These are phyloP conservation scores for Diarsia mendica DNA, from an alignment of 2,888 invertebrate genomes.

Conservation along the genomic window DNA sequence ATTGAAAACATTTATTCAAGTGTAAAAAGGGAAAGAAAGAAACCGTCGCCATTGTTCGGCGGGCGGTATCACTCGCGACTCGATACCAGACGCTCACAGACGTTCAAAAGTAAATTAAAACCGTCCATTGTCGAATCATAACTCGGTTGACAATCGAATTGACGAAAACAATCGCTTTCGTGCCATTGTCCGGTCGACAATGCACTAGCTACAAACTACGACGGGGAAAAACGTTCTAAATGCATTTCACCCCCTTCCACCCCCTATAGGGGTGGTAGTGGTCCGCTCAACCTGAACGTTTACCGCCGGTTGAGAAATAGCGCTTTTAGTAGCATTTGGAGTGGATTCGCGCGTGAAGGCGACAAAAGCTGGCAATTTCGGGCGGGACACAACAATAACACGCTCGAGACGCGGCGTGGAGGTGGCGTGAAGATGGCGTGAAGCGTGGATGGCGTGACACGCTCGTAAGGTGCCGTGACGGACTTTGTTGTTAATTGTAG, in stretches of 20 bases:
- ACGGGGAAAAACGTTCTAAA: constrained; percentile 66
- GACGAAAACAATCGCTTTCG: constrained; percentile 66
- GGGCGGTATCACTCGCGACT: constrained; percentile 50
- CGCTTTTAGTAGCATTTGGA: constrained; percentile 68
- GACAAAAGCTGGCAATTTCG: constrained; percentile 73
- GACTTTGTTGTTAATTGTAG: constrained; percentile 47
- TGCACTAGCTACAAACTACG: constrained; percentile 65
- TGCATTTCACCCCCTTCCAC: constrained; percentile 61
- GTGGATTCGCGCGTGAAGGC: constrained; percentile 68
- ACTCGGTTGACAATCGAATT: constrained; percentile 68
- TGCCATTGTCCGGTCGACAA: constrained; percentile 66
- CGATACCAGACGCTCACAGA: constrained; percentile 52
- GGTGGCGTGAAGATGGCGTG: constrained; percentile 34
- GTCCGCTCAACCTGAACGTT: constrained; percentile 67
- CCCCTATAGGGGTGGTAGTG: constrained; percentile 44
- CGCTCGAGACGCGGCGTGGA: constrained; percentile 33
- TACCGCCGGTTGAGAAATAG: constrained; percentile 71
- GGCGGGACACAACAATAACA: constrained; percentile 66
- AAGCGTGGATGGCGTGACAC: constrained; percentile 31
- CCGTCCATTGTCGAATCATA: constrained; percentile 64
- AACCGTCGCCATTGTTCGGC: constrained; percentile 36
- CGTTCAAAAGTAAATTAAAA: constrained; percentile 66
- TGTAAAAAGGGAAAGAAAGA: constrained; percentile 51
- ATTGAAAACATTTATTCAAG: constrained; percentile 56
- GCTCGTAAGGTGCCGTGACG: constrained; percentile 12